Percentiles rank a stretch among this genome's conserved stretches.
Conservation (phyloP, 2,888 invertebrate species). For the Willowsia nigromaculata region DNA sequence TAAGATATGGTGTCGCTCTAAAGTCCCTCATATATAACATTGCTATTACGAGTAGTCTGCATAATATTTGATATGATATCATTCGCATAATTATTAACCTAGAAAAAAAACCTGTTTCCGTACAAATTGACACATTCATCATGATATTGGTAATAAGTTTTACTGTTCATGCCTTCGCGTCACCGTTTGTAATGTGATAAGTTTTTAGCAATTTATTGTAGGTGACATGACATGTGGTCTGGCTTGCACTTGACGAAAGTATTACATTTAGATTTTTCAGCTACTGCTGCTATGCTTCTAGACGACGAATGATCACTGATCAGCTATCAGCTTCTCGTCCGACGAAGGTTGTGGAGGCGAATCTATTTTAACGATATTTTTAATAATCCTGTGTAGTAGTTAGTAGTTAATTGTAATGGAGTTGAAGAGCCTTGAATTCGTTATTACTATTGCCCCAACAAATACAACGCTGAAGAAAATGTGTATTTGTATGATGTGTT, state of each 20-base stretch:
- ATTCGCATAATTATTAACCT: constrained; percentile 72
- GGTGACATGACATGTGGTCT: constrained; percentile 50
- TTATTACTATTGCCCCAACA: constrained; percentile 15
- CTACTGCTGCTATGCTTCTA: no score
- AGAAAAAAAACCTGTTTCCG: constrained; percentile 73
- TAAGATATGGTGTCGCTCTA: not conserved
- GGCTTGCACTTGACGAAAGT: constrained; percentile 32
- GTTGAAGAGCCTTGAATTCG: constrained; percentile 31
- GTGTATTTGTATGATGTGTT: not conserved
- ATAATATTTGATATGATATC: constrained; percentile 21
- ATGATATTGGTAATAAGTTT: constrained; percentile 64
- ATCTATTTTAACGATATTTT: constrained; percentile 20
- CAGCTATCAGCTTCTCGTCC: no score
- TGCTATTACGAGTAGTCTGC: not conserved
- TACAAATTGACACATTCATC: constrained; percentile 44
- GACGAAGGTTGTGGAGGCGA: constrained; percentile 3
- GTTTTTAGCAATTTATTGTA: constrained; percentile 55
- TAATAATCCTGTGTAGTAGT: constrained; percentile 23
- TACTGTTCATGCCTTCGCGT: constrained; percentile 9
- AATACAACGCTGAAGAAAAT: not conserved
- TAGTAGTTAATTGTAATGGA: constrained; percentile 29
- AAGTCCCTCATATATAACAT: no score
- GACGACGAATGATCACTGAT: no score
- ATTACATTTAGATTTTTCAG: no score
- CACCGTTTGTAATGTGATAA: constrained; percentile 22